These are phyloP conservation scores for Paedocypris sp. DNA, from an alignment of 2,113 vertebrate species.

Conservation along the genomic window DNA sequence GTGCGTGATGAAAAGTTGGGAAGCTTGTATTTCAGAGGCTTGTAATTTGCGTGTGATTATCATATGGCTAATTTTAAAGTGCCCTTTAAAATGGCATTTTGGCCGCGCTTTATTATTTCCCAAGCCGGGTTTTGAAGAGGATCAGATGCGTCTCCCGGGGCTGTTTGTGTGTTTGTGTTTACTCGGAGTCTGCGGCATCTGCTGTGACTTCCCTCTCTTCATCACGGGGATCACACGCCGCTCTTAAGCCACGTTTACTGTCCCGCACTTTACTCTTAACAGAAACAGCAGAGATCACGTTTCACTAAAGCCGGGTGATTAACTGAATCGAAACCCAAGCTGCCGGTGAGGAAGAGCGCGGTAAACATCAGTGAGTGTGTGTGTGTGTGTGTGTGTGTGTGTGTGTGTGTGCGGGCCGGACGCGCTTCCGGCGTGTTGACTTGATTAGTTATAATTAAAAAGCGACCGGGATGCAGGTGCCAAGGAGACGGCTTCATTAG, in stretches of 20 bases:
- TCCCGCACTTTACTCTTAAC: background rate
- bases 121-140: background rate
- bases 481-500: conserved; percentile 68
- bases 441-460: conserved; percentile 93
- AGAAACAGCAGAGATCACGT: conserved; percentile 13
- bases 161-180: conserved; percentile 18
- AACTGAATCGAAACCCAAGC: conserved; percentile 5
- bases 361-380: no score
- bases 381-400: conserved; percentile 2
- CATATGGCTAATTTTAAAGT: no score
- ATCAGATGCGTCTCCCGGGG: conserved; percentile 27
- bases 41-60: no score
- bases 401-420: conserved; percentile 2
- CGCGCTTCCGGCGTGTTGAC: conserved; percentile 73
- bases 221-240: background rate
- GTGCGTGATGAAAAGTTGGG: no score
- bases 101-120: no score
- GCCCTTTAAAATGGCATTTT: no score
- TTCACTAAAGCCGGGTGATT: conserved; percentile 27
- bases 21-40: no score
- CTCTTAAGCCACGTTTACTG: background rate
- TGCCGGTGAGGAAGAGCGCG: background rate
- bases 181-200: conserved; percentile 23
- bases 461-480: conserved; percentile 68
- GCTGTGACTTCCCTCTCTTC: conserved; percentile 13